Evolutionary conservation across 2,797 vertebrate species (phyloP), one percentile per base, ranked within the genome.

Genomic region (Diplodus puntazzo): DNA sequence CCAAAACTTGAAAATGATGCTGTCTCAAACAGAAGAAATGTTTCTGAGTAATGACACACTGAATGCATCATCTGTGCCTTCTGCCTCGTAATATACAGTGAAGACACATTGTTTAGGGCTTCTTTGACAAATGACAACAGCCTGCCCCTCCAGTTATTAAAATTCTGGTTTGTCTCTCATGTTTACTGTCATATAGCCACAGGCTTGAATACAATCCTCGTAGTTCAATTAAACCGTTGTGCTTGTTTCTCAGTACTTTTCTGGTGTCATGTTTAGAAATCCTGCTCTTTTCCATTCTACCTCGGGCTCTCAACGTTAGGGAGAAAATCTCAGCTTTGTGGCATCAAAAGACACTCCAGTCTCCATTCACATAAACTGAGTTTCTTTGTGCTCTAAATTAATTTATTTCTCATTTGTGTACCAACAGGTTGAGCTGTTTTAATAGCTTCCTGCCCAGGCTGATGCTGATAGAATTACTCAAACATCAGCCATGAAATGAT

Each of bases 71-170:
- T 77, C 63, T 76, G 55, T 1, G 10, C 72, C 77, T 80, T 63
- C 72, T 88, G 80, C 68, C 68, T 86, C 65, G 69, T 81, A 83
- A 86, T 75, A 75, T 60, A 52, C 82, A 77, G 63, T 63, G 68
- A 72, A 82, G 83, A 79, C 77, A 64, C 75, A 73, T 80, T 81
- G 81, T 88, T 83, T 80, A 79, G 63, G 75, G 77, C 66, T 70
- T 69, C 70, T 84, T 68, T 89, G 82, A 88, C 83, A 90, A 91
- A 92, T 79, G 83, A 86, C 85, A 85, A 79, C 78, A 88, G 83
- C 67, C 55, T 79, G 65, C 30, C 65, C 79, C 75, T 79, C 71
- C 43, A 81, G 82, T 87, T 89, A 87, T 88, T 89, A 81, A 84
- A 90, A 88, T 82, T 78, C 77, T 52, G 48, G 61, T 80, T 86